Evolutionary conservation across 2,888 invertebrate species (phyloP), one percentile per base, ranked within the genome.

Genomic region (Panopea generosa): DNA sequence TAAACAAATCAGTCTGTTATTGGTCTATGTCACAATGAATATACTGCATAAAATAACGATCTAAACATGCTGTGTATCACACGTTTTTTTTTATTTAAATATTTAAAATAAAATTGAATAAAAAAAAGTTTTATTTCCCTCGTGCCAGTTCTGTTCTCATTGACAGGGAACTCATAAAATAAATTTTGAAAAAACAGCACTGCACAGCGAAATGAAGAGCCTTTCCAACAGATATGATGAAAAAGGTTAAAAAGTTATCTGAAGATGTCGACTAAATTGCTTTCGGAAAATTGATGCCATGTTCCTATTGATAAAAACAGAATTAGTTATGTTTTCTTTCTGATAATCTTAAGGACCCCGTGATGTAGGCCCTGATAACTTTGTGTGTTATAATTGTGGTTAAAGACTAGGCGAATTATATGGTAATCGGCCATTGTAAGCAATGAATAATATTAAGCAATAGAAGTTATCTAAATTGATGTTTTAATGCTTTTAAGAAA

Each of bases 251-350:
- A n/a, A 70, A 60, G 76, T 80, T 80, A 80, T 80, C 80, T 22
- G 40, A 67, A 56, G 59, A 72, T 59, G 73, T 70, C 73, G 65
- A 29, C 40, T 60, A 63, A 69, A 77, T 77, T 75, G 70, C 65
- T 62, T 47, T 49, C 24, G 62, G 76, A 70, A 73, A 78, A 80
- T 74, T 70, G 77, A 76, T 77, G 80, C 68, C 78, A 61, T 70
- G 70, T 74, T 57, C 38, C 65, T 47, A 67, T 50, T 55, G 80
- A 80, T 80, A 72, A 80, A 67, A 59, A 45, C 29, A 24, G 57
- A 62, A 65, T 62, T 68, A 72, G 61, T 69, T 73, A 68, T 76
- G 60, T 80, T 73, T 74, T 78, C 60, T 45, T 67, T 62, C 33
- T 61, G 74, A 78, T 74, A 73, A 67, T 62, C 62, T 50, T 26